Evolutionary conservation across 1,140 invertebrate genomes (phyloP), one percentile per base, ranked within the genome.

Genomic region (Neodiprion virginianus): DNA sequence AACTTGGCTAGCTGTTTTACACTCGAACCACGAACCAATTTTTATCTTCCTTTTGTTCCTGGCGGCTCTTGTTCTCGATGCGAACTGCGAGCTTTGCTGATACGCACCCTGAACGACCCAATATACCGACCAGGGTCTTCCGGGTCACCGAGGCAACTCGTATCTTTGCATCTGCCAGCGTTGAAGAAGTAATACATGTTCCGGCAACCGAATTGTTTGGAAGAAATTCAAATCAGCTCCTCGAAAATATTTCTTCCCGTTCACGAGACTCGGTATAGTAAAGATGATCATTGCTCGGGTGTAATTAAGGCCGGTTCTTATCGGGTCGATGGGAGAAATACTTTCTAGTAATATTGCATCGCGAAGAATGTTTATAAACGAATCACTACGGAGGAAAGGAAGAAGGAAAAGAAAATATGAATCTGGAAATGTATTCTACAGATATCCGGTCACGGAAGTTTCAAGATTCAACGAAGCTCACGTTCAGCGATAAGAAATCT

Each of bases 41-140:
- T 61, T 61, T 61, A 12, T 17, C 11, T 12, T 61, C n/a, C 53
- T 40, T 40, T 40, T 40, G 28, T 40, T 40, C 53, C 53, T 40
- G 11, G 11, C 53, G 53, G 53, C 53, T 61, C 53, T 61, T 17
- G 11, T 61, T 61, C 3, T 61, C 7, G 11, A 40, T 40, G n/a
- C 53, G n/a, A 8, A 40, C 28, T 17, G 53, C 4, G 8, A 17
- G 53, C 11, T 61, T 12, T 12, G 53, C 11, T 12, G 53, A 61
- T 61, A 61, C 53, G 53, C 53, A 61, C 53, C 8, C 53, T 8
- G 28, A 61, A 61, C 53, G 53, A 61, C n/a, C 53, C 53, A 14
- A 61, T 61, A 61, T 61, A 61, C 11, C n/a, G n/a, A 12, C 53
- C 53, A 61, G 53, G n/a, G n/a, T 61, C 53, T 61, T 61, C 53